phyloP scores from a whole-genome alignment of 2,113 vertebrate genomes.

The Pangasianodon gigas region DNA sequence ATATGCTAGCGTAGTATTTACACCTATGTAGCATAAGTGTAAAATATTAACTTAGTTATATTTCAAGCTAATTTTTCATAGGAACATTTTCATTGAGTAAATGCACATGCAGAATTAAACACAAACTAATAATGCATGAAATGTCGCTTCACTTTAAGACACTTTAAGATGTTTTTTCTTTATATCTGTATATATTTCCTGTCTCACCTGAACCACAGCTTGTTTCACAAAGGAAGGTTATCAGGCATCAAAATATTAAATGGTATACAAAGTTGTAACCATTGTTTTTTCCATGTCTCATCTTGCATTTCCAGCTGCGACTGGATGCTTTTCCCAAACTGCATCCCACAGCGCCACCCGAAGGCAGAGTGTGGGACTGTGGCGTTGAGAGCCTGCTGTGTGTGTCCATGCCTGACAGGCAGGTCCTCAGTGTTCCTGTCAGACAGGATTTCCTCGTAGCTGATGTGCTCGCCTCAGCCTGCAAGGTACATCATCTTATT shows the following conservation, averaged over 20 bases:
- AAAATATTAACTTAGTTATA: background rate
- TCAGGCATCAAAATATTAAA: background rate
- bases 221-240: background rate
- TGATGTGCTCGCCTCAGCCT: slow-evolving; percentile 76
- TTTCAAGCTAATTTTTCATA: background rate
- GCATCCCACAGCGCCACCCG: slow-evolving; percentile 66
- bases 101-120: background rate
- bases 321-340: slow-evolving; percentile 70
- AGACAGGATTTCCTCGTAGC: slow-evolving; percentile 78
- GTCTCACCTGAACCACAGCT: background rate
- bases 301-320: slow-evolving; percentile 56
- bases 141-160: background rate
- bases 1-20: background rate
- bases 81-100: background rate
- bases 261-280: background rate
- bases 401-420: slow-evolving; percentile 74
- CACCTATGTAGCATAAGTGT: background rate
- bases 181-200: background rate
- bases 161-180: background rate
- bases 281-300: background rate
- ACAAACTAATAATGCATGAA: background rate
- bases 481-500: slow-evolving; percentile 74
- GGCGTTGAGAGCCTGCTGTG: slow-evolving; percentile 66
- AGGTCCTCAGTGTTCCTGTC: slow-evolving; percentile 70
- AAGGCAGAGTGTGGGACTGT: slow-evolving; percentile 69